Percentiles rank a stretch among this genome's conserved stretches.
These are phyloP conservation scores for Cephus pygmeus DNA, from an alignment of 2,888 invertebrate species.

Conservation along the genomic window DNA sequence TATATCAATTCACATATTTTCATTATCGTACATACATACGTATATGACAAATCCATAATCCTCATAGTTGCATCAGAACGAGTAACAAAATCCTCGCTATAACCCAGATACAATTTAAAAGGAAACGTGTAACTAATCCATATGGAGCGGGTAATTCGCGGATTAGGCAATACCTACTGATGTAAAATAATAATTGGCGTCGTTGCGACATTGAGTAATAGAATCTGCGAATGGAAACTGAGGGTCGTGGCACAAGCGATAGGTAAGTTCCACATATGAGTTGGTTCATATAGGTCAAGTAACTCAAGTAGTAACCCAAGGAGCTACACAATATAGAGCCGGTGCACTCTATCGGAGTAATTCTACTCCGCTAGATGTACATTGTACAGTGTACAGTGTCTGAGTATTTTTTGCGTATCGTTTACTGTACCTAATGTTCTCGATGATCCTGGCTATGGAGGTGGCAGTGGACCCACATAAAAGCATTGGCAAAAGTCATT, in stretches of 20 bases:
- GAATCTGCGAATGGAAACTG: slow-evolving; percentile 24
- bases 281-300: slow-evolving; percentile 47
- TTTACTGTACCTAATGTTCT: not conserved
- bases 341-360: slow-evolving; percentile 15
- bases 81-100: not conserved
- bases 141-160: not conserved
- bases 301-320: slow-evolving; percentile 45
- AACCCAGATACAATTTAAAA: not conserved
- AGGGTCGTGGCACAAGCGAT: slow-evolving; percentile 9
- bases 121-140: not conserved
- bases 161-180: slow-evolving; percentile 2
- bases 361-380: slow-evolving; percentile 11
- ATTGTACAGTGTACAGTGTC: not conserved
- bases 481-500: not conserved
- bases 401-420: not conserved
- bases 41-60: not conserved
- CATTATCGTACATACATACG: not conserved
- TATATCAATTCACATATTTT: not conserved
- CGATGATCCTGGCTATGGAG: not conserved
- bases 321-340: slow-evolving; percentile 23
- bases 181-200: slow-evolving; percentile 33
- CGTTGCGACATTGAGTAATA: slow-evolving; percentile 41
- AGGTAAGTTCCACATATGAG: slow-evolving; percentile 18
- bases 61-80: not conserved
- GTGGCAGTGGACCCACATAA: not conserved